Base-by-base conservation (phyloP, 2,888 invertebrate species). In the Siphonodentalium dalli region DNA sequence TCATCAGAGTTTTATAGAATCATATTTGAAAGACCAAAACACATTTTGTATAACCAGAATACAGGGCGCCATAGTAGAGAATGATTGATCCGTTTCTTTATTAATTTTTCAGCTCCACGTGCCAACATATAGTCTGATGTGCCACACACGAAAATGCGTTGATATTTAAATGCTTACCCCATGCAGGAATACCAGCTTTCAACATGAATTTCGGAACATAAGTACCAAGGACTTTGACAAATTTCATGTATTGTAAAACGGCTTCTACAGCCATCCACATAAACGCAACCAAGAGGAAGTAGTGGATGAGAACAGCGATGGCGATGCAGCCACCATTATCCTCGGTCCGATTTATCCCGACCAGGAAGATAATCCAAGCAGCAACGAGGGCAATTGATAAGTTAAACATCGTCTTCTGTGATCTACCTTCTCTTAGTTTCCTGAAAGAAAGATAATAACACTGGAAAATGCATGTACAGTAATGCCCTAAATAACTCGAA, bases 201-300 rank as follows among this genome's bases (percentile, higher is more conserved):
- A 86, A 71, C 77, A 88, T 86, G 69, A 88, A 88, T 58, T 86
- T 83, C 0, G 85, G 83, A 6, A 80, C 73, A 54, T 80, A 78
- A 15, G 85, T 84, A 8, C 88, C 88, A 40, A 89, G 81, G 0
- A 89, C 87, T 48, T 85, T 84, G 1, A 89, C 89, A 68, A 88
- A 88, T 58, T 87, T 83, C 50, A 88, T 84, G 73, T 88, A 89
- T 73, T 89, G 89, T 46, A 88, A 80, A 41, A 86, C 77, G 1
- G 87, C 88, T 50, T 88, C 87, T 40, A 89, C 86, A 15, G 88
- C 76, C 88, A 89, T 89, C 89, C 89, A 89, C 55, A 89, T 78
- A 50, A 71, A 71, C 11, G 71, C 61, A 1, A 63, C 67, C 35
- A 70, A 47, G 28, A 89, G 85, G 20, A 88, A 86, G 74, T 88